Evolutionary conservation across 2,888 invertebrate species (phyloP), one percentile per base, ranked within the genome.

Genomic region (Meandrusa payeni): DNA sequence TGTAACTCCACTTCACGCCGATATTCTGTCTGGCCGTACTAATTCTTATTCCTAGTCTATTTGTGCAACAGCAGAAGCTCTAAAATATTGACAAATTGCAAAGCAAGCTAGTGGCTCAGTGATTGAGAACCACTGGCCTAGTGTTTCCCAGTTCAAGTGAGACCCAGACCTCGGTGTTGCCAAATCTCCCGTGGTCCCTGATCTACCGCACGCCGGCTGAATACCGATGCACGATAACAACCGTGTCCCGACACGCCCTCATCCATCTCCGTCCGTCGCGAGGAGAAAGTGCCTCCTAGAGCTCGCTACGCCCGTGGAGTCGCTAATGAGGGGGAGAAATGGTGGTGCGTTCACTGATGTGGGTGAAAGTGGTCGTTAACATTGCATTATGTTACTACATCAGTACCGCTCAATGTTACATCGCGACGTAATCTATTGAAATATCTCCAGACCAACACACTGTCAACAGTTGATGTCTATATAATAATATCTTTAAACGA

Each of bases 261-360:
- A 41, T 40, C 52, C 38, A 20, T 76, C 71, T 56, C 61, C 55
- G 55, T 74, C 61, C 48, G 47, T 51, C 61, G 17, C 47, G 34
- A 43, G 51, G 57, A 58, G 67, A 69, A 65, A 64, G 64, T 59
- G 52, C 39, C 46, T 33, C 53, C 45, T 29, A 59, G 64, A 77
- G 72, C 63, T 53, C 54, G 54, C 37, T 38, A 47, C 52, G 49
- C 44, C 39, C 29, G 48, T 38, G 49, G 57, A 62, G 54, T 70
- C 60, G 64, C 70, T 77, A 78, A 81, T 80, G 76, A 78, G 67
- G 61, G 53, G 62, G 61, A 64, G 70, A 72, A 70, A 74, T 55
- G 54, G 46, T 64, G 64, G 64, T 66, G 61, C 62, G 67, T 67
- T 60, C 66, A 59, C 52, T 50, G 41, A 57, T 32, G 24, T 26